Percentiles rank a stretch among this genome's conserved stretches.
These are phyloP conservation scores for Geodia barretti DNA, from an alignment of 37 sponge, comb jelly and placozoan genomes.

Conservation along the genomic window DNA sequence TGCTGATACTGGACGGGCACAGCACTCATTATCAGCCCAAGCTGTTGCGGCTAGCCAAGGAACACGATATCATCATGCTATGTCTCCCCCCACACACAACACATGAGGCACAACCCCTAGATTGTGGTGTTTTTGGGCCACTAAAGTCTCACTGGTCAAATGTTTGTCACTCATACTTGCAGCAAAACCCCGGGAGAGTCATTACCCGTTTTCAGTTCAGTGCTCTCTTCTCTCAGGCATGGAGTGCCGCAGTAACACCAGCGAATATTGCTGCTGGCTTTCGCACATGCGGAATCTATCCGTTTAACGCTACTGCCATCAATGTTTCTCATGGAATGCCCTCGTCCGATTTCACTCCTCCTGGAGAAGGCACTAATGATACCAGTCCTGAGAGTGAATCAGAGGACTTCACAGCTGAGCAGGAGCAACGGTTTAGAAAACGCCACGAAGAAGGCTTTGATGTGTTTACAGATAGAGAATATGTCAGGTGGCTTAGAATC, in stretches of 20 bases:
- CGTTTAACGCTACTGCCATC: slow-evolving; percentile 24
- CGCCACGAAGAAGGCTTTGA: too few relatives aligned
- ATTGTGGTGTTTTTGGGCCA: slow-evolving; percentile 14
- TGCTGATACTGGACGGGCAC: slow-evolving; percentile 38
- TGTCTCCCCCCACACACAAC: slow-evolving; percentile 33
- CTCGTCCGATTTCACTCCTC: too few relatives aligned
- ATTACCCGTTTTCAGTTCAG: slow-evolving; percentile 12
- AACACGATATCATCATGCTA: slow-evolving; percentile 14
- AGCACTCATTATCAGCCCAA: slow-evolving; percentile 29
- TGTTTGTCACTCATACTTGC: slow-evolving; percentile 14
- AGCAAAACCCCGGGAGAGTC: slow-evolving; percentile 6
- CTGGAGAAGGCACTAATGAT: too few relatives aligned
- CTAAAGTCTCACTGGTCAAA: slow-evolving; percentile 25
- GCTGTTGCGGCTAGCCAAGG: slow-evolving; percentile 1
- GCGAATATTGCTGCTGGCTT: slow-evolving; percentile 32
- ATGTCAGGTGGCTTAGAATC: too few relatives aligned
- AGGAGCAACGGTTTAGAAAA: too few relatives aligned
- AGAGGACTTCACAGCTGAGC: too few relatives aligned
- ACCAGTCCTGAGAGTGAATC: too few relatives aligned
- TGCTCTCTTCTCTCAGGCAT: slow-evolving; percentile 23
- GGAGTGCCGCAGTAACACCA: slow-evolving; percentile 21
- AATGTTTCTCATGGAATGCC: too few relatives aligned
- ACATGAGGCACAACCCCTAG: slow-evolving; percentile 37
- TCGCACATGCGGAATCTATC: slow-evolving; percentile 28
- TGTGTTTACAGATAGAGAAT: too few relatives aligned